Percentiles rank a stretch among this genome's conserved stretches.
These are phyloP conservation scores for Dromaius novaehollandiae DNA, from an alignment of 2,113 vertebrate species.

Conservation along the genomic window DNA sequence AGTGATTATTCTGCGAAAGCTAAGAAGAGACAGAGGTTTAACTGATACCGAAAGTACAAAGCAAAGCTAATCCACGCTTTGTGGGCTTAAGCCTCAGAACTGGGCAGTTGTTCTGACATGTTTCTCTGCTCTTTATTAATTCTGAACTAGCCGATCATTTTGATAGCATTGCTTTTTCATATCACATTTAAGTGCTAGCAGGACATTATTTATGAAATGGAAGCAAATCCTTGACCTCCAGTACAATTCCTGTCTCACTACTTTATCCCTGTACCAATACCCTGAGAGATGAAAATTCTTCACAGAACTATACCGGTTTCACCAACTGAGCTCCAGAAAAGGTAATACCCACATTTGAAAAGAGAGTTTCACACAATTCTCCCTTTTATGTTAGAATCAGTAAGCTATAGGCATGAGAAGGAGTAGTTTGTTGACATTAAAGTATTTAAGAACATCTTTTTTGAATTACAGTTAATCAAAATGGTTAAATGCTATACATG, in stretches of 20 bases:
- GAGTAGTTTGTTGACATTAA: not conserved
- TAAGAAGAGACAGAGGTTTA: not conserved
- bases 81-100: not conserved
- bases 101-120: not conserved
- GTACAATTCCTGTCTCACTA: not conserved
- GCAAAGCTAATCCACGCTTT: not conserved
- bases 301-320: not conserved
- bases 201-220: not conserved
- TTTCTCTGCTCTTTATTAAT: not conserved
- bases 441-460: conserved; percentile 10
- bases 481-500: not conserved
- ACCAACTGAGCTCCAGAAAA: not conserved
- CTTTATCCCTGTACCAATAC: not conserved
- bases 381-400: not conserved
- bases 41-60: not conserved
- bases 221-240: not conserved
- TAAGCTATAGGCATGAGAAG: not conserved
- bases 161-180: not conserved
- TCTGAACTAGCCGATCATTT: not conserved
- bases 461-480: not conserved
- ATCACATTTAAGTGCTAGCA: not conserved
- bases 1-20: not conserved
- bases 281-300: not conserved
- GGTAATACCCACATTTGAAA: not conserved
- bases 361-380: not conserved